These are phyloP conservation scores for Machaerirhynchus nigripectus DNA, from an alignment of 2,113 vertebrate species.

Conservation along the genomic window DNA sequence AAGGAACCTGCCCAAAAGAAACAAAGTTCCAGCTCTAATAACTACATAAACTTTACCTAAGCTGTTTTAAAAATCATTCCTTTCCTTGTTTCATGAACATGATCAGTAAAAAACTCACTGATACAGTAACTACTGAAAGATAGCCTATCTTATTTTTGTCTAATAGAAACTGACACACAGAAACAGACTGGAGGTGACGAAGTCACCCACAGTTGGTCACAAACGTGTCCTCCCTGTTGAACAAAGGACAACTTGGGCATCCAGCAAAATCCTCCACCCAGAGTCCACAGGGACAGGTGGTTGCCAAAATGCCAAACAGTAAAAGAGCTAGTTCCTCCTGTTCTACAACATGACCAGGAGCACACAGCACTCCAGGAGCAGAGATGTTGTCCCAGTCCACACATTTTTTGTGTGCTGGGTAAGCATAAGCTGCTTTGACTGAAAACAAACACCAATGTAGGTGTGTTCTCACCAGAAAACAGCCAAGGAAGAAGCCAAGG, in stretches of 20 bases:
- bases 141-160: background rate
- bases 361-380: background rate
- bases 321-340: background rate
- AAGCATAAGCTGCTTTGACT: background rate
- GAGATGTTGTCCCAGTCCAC: background rate
- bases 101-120: background rate
- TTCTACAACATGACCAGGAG: background rate
- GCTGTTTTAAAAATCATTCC: background rate
- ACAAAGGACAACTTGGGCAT: background rate
- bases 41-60: background rate
- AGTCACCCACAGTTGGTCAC: background rate
- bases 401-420: background rate
- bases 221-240: fast-evolving
- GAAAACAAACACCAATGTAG: background rate
- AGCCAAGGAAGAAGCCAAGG: background rate
- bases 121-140: background rate
- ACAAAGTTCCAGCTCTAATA: background rate
- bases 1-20: background rate
- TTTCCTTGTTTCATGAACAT: background rate
- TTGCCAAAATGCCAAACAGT: background rate
- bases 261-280: background rate
- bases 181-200: background rate
- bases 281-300: fast-evolving
- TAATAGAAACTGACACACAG: background rate
- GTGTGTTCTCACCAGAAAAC: background rate